phyloP scores from a whole-genome alignment of 1,140 invertebrate species.

The Rhopalosiphum maidis region DNA sequence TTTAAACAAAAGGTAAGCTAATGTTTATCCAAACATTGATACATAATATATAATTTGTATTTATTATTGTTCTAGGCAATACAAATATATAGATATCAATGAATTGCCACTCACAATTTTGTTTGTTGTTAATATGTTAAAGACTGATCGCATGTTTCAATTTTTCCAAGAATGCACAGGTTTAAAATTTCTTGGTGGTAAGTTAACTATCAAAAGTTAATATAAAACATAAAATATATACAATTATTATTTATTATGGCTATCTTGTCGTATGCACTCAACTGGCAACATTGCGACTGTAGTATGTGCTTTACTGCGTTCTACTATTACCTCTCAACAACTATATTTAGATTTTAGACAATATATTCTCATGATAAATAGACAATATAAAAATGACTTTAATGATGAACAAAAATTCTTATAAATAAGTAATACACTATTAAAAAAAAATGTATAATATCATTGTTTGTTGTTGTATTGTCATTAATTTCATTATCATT shows the following conservation, averaged over 20 bases:
- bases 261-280: no score
- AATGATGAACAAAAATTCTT: no score
- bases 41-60: background rate
- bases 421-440: no score
- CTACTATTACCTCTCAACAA: no score
- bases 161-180: slow-evolving; percentile 41
- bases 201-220: background rate
- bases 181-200: background rate
- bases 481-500: no score
- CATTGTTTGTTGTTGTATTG: no score
- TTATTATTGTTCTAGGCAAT: slow-evolving; percentile 9
- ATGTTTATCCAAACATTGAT: background rate
- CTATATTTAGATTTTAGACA: no score
- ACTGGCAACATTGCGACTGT: no score
- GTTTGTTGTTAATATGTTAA: slow-evolving; percentile 38
- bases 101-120: background rate
- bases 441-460: no score
- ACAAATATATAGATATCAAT: background rate
- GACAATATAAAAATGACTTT: no score
- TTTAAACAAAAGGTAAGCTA: slow-evolving; percentile 43
- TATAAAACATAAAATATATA: background rate
- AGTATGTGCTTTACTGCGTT: no score
- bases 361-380: no score
- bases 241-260: background rate
- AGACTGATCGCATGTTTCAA: slow-evolving; percentile 39